Evolutionary conservation across 1,140 invertebrate genomes (phyloP), one percentile per base, ranked within the genome.

Genomic region (Ectropis grisescens): DNA sequence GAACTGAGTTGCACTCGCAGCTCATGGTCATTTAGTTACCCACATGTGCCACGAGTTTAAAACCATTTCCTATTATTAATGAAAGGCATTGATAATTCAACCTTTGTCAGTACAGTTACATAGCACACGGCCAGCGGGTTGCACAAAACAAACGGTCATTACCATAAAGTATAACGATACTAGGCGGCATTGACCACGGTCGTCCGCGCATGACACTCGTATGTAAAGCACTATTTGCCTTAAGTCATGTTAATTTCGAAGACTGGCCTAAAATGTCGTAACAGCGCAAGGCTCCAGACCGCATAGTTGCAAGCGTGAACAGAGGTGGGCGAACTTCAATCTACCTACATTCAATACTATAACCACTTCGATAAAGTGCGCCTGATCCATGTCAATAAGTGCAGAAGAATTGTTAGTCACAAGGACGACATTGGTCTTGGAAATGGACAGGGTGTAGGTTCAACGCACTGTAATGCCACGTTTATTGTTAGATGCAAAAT

Each of bases 381-480:
- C 27, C 27, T 28, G 25, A 40, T 26, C 23, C 41, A 33, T 43
- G 29, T 30, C 23, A 9, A n/a, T 29, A 42, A 39, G 66, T 70
- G 66, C 62, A 58, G 44, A 65, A 62, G 56, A 58, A 56, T 59
- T 55, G 76, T 81, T 81, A 81, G 76, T 81, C 65, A 81, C 72
- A 69, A 56, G 67, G 54, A 52, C 58, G 50, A 67, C 51, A 44
- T 56, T 57, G 42, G 46, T 47, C 43, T 10, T 52, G 44, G 59
- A 51, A 53, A 54, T 53, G 56, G 58, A 68, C 61, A 54, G 37
- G 52, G 47, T 43, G 27, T 48, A 25, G 24, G 15, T 24, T 29
- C 27, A 31, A 26, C 24, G 22, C 34, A 42, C 32, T 50, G 43
- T 19, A 31, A 43, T 33, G 32, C 46, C 16, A 19, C 16, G 8